A percentile compares a stretch with the other conserved stretches of the same genome.
These are phyloP conservation scores for Pygathrix nemaeus DNA, from an alignment of 2,113 vertebrate genomes.

Conservation along the genomic window DNA sequence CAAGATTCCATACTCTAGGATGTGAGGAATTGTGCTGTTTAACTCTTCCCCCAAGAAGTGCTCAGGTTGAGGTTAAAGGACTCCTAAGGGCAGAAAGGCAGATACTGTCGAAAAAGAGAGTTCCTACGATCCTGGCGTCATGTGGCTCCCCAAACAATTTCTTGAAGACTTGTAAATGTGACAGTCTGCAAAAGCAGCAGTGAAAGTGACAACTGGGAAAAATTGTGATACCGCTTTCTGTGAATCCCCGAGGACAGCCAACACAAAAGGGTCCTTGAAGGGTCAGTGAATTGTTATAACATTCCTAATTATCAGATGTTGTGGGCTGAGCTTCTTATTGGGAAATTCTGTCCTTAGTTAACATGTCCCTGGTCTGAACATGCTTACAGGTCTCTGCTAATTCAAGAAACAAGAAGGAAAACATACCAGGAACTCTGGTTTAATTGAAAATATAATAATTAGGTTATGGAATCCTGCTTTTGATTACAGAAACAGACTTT, in stretches of 20 bases:
- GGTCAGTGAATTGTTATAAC: slow-evolving; percentile 10
- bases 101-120: background rate
- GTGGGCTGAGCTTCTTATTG: background rate
- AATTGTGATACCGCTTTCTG: background rate
- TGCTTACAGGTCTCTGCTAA: slow-evolving; percentile 60
- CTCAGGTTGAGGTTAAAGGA: background rate
- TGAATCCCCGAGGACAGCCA: slow-evolving; percentile 18
- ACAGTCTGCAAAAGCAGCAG: slow-evolving; percentile 24
- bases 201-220: slow-evolving; percentile 4
- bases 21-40: background rate
- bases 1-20: background rate
- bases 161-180: slow-evolving; percentile 16
- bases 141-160: background rate
- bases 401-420: slow-evolving; percentile 54
- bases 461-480: slow-evolving; percentile 38
- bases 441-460: slow-evolving; percentile 72
- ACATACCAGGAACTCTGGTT: background rate
- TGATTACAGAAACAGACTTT: slow-evolving; percentile 55
- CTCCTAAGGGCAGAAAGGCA: background rate
- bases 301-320: slow-evolving; percentile 46
- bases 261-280: background rate
- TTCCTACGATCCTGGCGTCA: background rate
- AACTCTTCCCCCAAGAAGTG: background rate
- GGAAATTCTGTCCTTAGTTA: slow-evolving; percentile 60
- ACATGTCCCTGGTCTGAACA: slow-evolving; percentile 33